Evolutionary conservation across 2,797 vertebrate genomes (phyloP).

Genomic region (Arnoldichthys spilopterus): DNA sequence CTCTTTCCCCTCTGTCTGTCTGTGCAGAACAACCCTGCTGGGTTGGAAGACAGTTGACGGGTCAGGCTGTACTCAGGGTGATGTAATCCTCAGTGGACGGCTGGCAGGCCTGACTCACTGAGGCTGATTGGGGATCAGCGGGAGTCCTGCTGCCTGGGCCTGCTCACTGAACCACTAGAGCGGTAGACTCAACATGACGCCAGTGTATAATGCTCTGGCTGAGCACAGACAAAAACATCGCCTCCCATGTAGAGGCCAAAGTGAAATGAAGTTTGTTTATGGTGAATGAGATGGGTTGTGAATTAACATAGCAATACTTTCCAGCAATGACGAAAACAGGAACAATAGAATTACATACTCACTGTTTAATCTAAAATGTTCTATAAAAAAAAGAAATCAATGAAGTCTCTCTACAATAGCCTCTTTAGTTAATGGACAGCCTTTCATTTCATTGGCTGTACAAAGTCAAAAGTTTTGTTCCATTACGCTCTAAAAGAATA

Average conservation of each 20-base stretch:
- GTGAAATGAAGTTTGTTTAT: conserved; percentile 7
- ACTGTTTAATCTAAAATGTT: conserved; percentile 21
- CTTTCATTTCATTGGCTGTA: conserved; percentile 48
- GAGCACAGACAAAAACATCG: neutral
- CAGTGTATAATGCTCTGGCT: conserved; percentile 13
- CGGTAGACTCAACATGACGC: conserved; percentile 28
- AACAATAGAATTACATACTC: conserved; percentile 6
- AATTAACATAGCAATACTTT: conserved; percentile 21
- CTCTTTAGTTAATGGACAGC: conserved; percentile 50
- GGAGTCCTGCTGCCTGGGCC: conserved; percentile 22
- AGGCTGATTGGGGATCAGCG: conserved; percentile 43
- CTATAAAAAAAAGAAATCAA: conserved; percentile 35
- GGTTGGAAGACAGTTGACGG: conserved; percentile 66
- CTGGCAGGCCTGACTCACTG: conserved; percentile 61
- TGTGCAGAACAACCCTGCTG: conserved; percentile 71
- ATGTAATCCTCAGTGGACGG: conserved; percentile 74
- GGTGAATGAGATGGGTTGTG: conserved; percentile 10
- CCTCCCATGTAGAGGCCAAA: neutral
- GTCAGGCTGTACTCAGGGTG: conserved; percentile 77
- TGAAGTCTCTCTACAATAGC: conserved; percentile 3
- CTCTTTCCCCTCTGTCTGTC: neutral
- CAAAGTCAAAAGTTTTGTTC: conserved; percentile 37
- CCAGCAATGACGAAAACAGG: conserved; percentile 11
- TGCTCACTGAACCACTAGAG: conserved; percentile 40
- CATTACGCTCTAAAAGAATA: conserved; percentile 49